Base-by-base conservation (phyloP, 2,888 invertebrate genomes). In the Petrolisthes manimaculis region DNA sequence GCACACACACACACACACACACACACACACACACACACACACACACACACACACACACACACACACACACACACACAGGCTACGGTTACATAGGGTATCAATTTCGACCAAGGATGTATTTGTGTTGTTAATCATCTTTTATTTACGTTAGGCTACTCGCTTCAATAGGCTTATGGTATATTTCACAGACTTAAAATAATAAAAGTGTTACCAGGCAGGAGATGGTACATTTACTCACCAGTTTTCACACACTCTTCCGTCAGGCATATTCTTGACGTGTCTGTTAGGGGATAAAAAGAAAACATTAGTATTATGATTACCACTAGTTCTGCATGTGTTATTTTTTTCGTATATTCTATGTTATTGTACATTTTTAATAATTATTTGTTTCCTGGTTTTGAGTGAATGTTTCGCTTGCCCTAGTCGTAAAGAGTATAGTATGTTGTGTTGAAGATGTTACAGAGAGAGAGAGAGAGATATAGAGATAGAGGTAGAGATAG, bases 191-290 rank as follows among this genome's bases (percentile, higher is more conserved):
- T 75, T 53, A n/a, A 74, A 5, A 74, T 37, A 8, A 37, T 37
- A 8, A 37, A 24, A 8, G 8, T 74, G 21, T 74, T 74, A n/a
- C 21, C 9, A n/a, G n/a, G 4, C n/a, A 5, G 9, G 24, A 74
- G 74, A 74, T 18, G 24, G n/a, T n/a, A 74, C 12, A 8, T 24
- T n/a, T 18, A 83, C 71, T 83, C 51, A 83, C 86, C 86, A 53
- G 86, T 86, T 75, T 84, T 88, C 3, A 88, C 88, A 74, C 88
- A 88, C 56, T 88, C 88, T 54, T 88, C 84, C 14, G 88, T 88
- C 61, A 88, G 53, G 55, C 88, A 88, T 84, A 88, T 88, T 79
- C 80, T 87, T 21, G 87, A 83, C 21, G 83, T 69, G 61, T 88
- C 88, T 88, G 88, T 21, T 84, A 88, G 71, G 37, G 51, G 71